Evolutionary conservation across 2,888 invertebrate genomes (phyloP).

Genomic region (Tyria jacobaeae): DNA sequence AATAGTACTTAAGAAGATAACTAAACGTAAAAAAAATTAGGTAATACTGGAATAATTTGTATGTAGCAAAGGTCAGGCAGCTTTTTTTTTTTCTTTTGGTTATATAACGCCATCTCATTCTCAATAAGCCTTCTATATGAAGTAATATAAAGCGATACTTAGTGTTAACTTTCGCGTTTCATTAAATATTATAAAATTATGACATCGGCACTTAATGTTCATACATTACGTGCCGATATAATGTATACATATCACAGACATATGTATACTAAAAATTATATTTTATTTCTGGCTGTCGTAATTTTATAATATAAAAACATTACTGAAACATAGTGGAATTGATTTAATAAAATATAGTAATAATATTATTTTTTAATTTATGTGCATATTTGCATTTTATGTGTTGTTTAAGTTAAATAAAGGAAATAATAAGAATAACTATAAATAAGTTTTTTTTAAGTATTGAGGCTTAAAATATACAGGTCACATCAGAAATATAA

Average conservation of each 20-base stretch:
- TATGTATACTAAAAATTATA: too few relatives aligned
- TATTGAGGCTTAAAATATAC: too few relatives aligned
- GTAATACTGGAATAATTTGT: background rate
- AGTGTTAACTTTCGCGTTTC: too few relatives aligned
- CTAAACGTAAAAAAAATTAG: background rate
- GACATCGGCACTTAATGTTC: too few relatives aligned
- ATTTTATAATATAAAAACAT: background rate
- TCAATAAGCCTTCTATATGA: background rate
- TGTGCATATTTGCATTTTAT: too few relatives aligned
- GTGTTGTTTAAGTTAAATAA: too few relatives aligned
- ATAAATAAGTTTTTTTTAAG: too few relatives aligned
- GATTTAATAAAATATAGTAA: background rate
- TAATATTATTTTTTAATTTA: background rate
- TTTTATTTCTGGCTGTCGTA: too few relatives aligned
- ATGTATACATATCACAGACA: too few relatives aligned
- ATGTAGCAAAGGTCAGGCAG: background rate
- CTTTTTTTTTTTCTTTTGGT: background rate
- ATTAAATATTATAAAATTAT: too few relatives aligned
- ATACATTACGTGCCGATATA: too few relatives aligned
- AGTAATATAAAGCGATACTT: background rate
- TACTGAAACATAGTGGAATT: slow-evolving; percentile 5
- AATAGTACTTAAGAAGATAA: background rate
- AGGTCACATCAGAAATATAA: slow-evolving; percentile 25
- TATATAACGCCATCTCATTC: background rate
- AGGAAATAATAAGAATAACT: too few relatives aligned